A percentile compares a stretch with the other conserved stretches of the same genome.
phyloP scores from a whole-genome alignment of 1,140 invertebrate species.

The Paralvinella palmiformis region DNA sequence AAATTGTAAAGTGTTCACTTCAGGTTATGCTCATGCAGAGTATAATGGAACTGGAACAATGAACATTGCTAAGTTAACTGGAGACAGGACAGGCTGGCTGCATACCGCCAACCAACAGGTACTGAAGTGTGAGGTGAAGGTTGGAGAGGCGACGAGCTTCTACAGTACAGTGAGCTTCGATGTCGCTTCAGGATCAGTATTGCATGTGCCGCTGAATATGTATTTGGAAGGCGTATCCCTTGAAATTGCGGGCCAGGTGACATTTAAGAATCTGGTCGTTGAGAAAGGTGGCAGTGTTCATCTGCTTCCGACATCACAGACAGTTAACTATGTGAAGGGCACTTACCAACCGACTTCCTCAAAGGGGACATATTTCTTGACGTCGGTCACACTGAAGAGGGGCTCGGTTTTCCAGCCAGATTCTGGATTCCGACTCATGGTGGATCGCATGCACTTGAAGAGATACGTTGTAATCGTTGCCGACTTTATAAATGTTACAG shows the following conservation, averaged over 20 bases:
- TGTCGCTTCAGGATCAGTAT: conserved; percentile 24
- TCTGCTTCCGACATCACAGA: conserved; percentile 30
- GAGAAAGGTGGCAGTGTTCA: conserved; percentile 27
- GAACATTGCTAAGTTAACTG: conserved; percentile 24
- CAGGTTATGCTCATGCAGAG: conserved; percentile 30
- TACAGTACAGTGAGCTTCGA: conserved; percentile 29
- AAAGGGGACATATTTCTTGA: conserved; percentile 25
- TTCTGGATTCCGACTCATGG: conserved; percentile 24
- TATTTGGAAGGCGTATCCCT: conserved; percentile 26
- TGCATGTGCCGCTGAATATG: conserved; percentile 31
- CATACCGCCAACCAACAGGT: conserved; percentile 25
- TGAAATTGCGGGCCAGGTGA: conserved; percentile 27
- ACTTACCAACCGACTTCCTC: conserved; percentile 22
- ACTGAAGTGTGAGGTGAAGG: conserved; percentile 27
- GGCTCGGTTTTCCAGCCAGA: conserved; percentile 24
- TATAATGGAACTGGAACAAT: conserved; percentile 21
- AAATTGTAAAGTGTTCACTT: not conserved
- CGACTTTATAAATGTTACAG: conserved; percentile 27
- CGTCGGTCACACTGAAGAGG: conserved; percentile 26
- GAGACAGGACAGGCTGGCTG: conserved; percentile 32
- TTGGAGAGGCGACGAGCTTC: conserved; percentile 25
- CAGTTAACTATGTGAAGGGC: conserved; percentile 26
- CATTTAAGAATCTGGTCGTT: conserved; percentile 30
- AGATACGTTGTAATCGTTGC: conserved; percentile 26
- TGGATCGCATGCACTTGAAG: conserved; percentile 31